phyloP scores from a whole-genome alignment of 2,888 invertebrate species.

The Nowickia ferox region DNA sequence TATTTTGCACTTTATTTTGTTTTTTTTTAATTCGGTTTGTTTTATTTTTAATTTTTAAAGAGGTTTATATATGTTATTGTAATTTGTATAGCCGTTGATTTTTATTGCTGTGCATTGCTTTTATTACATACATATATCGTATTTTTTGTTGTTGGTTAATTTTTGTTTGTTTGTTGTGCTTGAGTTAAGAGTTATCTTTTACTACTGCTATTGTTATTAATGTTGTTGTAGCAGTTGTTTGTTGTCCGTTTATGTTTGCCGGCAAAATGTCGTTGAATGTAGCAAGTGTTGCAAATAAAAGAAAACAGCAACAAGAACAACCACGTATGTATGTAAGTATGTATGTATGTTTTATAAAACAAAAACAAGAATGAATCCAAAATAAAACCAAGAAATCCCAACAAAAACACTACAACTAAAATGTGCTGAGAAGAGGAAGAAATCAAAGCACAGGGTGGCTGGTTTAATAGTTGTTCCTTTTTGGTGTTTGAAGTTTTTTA shows the following conservation, averaged over 20 bases:
- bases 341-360: constrained; percentile 16
- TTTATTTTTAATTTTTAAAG: too few relatives aligned
- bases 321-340: background rate
- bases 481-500: constrained; percentile 28
- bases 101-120: constrained; percentile 26
- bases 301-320: constrained; percentile 5
- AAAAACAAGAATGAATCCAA: constrained; percentile 12
- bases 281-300: constrained; percentile 68
- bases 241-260: constrained; percentile 66
- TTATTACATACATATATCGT: background rate
- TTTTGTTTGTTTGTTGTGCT: constrained; percentile 41
- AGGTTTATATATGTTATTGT: constrained; percentile 44
- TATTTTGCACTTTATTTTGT: constrained; percentile 2
- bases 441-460: constrained; percentile 62
- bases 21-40: constrained; percentile 26
- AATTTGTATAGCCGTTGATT: constrained; percentile 52
- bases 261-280: constrained; percentile 70
- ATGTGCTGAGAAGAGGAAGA: constrained; percentile 47
- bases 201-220: constrained; percentile 28
- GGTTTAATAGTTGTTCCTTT: constrained; percentile 31
- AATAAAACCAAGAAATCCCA: constrained; percentile 33
- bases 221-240: constrained; percentile 35
- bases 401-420: constrained; percentile 50
- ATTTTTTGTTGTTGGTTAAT: constrained; percentile 32
- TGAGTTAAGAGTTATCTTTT: constrained; percentile 39